Percentiles rank a stretch among this genome's conserved stretches.
These are phyloP conservation scores for Euura saliciscinereae DNA, from an alignment of 1,140 invertebrate genomes.

Conservation along the genomic window DNA sequence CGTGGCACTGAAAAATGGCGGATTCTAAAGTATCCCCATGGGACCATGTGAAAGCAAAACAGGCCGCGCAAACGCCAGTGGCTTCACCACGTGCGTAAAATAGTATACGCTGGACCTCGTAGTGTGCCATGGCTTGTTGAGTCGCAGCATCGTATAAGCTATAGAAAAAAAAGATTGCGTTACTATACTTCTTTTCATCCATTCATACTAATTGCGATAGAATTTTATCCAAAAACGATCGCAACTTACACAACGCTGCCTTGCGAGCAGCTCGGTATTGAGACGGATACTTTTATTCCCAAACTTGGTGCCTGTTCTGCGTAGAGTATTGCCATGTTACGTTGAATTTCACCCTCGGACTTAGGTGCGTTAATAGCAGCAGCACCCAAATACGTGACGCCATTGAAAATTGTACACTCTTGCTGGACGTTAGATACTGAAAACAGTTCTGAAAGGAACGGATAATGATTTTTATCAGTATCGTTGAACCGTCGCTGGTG, in stretches of 20 bases:
- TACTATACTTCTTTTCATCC: background rate
- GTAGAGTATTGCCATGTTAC: conserved; percentile 91
- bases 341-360: conserved; percentile 93
- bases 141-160: conserved; percentile 87
- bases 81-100: conserved; percentile 93
- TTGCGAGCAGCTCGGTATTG: conserved; percentile 88
- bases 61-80: conserved; percentile 82
- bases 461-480: background rate
- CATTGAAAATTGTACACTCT: conserved; percentile 90
- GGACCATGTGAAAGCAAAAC: conserved; percentile 97
- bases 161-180: conserved; percentile 41
- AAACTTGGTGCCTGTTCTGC: conserved; percentile 69
- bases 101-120: conserved; percentile 91
- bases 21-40: conserved; percentile 88
- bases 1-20: conserved; percentile 94
- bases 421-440: conserved; percentile 78
- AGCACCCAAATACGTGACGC: conserved; percentile 93
- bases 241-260: conserved; percentile 77
- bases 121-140: conserved; percentile 85
- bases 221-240: conserved; percentile 13
- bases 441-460: conserved; percentile 40
- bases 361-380: conserved; percentile 92
- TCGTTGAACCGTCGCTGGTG: no score
- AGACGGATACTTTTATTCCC: conserved; percentile 87
- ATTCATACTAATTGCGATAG: background rate